phyloP scores from a whole-genome alignment of 2,888 invertebrate genomes.

The Antitype chi region DNA sequence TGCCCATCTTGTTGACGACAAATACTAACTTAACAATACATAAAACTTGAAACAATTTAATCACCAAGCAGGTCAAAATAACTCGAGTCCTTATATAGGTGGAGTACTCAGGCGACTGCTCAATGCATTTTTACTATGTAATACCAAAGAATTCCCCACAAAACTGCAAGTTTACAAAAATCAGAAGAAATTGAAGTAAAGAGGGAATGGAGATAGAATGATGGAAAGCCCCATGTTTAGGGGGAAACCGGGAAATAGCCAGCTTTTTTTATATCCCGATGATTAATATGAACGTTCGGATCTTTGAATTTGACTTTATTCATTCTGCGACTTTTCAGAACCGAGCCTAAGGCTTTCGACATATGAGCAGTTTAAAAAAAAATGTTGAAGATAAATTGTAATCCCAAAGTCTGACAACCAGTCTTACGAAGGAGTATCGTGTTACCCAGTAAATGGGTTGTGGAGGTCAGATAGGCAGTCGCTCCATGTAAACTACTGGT shows the following conservation, averaged over 20 bases:
- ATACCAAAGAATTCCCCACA: background rate
- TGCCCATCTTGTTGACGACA: background rate
- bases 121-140: background rate
- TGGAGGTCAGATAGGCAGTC: no score
- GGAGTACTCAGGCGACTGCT: background rate
- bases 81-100: background rate
- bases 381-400: no score
- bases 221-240: no score
- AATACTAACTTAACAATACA: no score
- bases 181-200: background rate
- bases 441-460: no score
- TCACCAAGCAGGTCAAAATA: background rate
- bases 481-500: no score
- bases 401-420: no score
- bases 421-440: no score
- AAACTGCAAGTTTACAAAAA: no score
- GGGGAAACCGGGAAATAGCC: background rate
- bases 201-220: background rate
- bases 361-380: background rate
- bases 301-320: slow-evolving; percentile 6
- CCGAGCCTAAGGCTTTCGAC: background rate
- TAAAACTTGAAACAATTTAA: background rate
- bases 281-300: slow-evolving; percentile 12
- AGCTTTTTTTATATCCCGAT: slow-evolving; percentile 3
- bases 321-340: background rate